phyloP scores from a whole-genome alignment of 2,888 invertebrate species.

The Allophyes oxyacanthae region DNA sequence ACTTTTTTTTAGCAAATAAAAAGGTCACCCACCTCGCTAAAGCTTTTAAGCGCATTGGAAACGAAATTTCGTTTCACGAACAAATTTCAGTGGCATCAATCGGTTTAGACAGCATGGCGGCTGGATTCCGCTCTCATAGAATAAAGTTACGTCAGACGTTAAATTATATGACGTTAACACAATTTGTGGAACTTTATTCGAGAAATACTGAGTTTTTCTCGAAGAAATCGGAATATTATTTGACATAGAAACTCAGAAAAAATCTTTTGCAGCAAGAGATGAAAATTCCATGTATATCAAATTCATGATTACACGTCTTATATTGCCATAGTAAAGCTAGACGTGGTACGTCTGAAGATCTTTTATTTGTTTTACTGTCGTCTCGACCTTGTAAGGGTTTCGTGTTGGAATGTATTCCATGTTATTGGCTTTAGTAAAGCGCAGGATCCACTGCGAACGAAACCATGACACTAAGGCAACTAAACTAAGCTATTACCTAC shows the following conservation, averaged over 20 bases:
- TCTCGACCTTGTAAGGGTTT: slow-evolving; percentile 22
- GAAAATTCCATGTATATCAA: slow-evolving; percentile 11
- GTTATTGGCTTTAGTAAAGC: too few relatives aligned
- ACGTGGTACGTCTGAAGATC: slow-evolving; percentile 12
- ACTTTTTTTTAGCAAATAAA: slow-evolving; percentile 51
- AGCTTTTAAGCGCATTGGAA: slow-evolving; percentile 65
- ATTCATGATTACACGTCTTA: slow-evolving; percentile 11
- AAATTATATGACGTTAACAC: slow-evolving; percentile 23
- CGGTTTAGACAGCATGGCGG: slow-evolving; percentile 73
- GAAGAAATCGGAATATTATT: neutral
- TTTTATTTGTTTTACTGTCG: slow-evolving; percentile 23
- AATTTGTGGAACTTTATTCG: slow-evolving; percentile 1
- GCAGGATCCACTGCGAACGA: too few relatives aligned
- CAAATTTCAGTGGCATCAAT: slow-evolving; percentile 77
- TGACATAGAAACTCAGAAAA: neutral
- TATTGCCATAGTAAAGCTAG: slow-evolving; percentile 9
- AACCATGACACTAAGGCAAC: too few relatives aligned
- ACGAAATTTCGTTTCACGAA: slow-evolving; percentile 67
- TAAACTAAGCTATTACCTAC: too few relatives aligned
- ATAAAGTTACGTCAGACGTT: slow-evolving; percentile 37
- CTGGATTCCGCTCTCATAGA: slow-evolving; percentile 68
- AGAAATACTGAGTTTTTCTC: neutral
- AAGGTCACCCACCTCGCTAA: slow-evolving; percentile 56
- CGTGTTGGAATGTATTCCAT: slow-evolving; percentile 39
- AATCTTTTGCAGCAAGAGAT: neutral